Percentiles rank a stretch among this genome's conserved stretches.
phyloP scores from a whole-genome alignment of 2,797 vertebrate genomes.

The Sebastes paucispinis region DNA sequence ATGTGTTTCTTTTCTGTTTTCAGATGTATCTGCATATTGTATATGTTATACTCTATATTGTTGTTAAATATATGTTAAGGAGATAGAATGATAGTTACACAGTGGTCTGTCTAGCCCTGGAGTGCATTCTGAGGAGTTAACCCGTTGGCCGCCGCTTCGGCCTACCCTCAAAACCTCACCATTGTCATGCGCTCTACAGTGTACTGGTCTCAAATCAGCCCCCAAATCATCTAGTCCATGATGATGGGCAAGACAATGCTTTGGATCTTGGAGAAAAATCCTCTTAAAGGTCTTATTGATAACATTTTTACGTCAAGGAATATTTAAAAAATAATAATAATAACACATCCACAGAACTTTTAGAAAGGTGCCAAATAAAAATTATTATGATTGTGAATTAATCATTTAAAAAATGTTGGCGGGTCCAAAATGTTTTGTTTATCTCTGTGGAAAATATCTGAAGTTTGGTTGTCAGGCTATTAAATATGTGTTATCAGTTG shows the following conservation, averaged over 20 bases:
- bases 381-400: too few relatives aligned
- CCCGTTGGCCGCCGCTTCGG: conserved; percentile 65
- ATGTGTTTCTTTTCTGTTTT: conserved; percentile 56
- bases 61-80: conserved; percentile 80
- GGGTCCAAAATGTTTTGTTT: too few relatives aligned
- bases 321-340: too few relatives aligned
- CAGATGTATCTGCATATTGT: conserved; percentile 78
- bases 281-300: not conserved
- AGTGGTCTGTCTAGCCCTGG: conserved; percentile 91
- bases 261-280: not conserved
- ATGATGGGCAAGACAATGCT: not conserved
- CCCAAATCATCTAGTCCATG: conserved; percentile 1
- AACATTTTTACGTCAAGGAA: not conserved
- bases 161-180: conserved; percentile 66
- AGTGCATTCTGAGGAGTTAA: conserved; percentile 83
- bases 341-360: too few relatives aligned
- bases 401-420: too few relatives aligned
- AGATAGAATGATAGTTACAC: conserved; percentile 79
- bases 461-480: too few relatives aligned
- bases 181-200: conserved; percentile 72
- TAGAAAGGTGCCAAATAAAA: too few relatives aligned
- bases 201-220: conserved; percentile 63
- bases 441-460: too few relatives aligned
- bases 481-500: too few relatives aligned
- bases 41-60: conserved; percentile 76